phyloP scores from a whole-genome alignment of 2,113 vertebrate species.

The Perccottus glenii region DNA sequence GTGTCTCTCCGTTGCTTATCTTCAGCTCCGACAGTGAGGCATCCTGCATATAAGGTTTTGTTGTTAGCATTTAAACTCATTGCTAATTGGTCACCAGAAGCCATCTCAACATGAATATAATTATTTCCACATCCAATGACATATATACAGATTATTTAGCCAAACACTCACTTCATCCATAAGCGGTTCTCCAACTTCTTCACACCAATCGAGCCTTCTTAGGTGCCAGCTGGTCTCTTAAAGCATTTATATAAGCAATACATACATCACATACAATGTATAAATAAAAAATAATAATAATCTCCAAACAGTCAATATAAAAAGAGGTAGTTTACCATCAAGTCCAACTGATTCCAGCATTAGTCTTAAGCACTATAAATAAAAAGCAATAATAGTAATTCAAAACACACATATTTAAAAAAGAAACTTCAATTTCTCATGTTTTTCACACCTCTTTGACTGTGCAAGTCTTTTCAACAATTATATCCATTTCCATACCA shows the following conservation, averaged over 20 bases:
- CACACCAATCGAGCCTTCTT: slow-evolving; percentile 89
- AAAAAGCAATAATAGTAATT: background rate
- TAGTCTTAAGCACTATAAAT: slow-evolving; percentile 85
- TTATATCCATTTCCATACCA: slow-evolving; percentile 85
- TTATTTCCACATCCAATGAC: no score
- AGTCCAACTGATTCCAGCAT: slow-evolving; percentile 86
- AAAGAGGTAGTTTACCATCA: slow-evolving; percentile 78
- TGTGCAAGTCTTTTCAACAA: slow-evolving; percentile 83
- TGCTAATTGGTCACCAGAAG: background rate
- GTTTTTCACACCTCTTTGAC: slow-evolving; percentile 82
- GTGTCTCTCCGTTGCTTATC: slow-evolving; percentile 86
- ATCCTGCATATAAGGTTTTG: slow-evolving; percentile 70
- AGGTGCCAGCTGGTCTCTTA: slow-evolving; percentile 86
- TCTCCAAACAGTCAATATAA: background rate
- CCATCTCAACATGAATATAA: background rate
- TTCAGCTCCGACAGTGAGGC: slow-evolving; percentile 86
- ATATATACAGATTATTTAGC: background rate
- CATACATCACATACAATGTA: background rate
- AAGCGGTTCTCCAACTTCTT: slow-evolving; percentile 87
- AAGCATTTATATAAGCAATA: slow-evolving; percentile 30
- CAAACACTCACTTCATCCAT: slow-evolving; percentile 80
- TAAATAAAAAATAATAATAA: background rate
- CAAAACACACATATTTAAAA: background rate
- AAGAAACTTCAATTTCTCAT: background rate
- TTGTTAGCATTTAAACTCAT: background rate